Percentiles rank a stretch among this genome's conserved stretches.
These are phyloP conservation scores for Drosophila malerkotliana DNA, from an alignment of 1,140 invertebrate genomes.

Conservation along the genomic window DNA sequence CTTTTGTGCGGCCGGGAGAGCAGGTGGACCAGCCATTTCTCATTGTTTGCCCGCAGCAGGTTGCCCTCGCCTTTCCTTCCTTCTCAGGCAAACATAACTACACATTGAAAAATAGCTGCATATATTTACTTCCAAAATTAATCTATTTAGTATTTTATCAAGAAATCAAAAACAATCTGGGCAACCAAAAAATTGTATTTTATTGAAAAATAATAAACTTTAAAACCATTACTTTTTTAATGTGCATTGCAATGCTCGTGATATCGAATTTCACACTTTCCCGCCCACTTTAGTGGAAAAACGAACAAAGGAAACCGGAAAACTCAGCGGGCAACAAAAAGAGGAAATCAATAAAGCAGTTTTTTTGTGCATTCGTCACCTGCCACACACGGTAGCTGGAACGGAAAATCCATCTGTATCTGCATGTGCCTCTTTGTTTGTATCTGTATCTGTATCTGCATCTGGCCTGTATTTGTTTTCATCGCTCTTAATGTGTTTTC, in stretches of 20 bases:
- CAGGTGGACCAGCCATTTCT: slow-evolving; percentile 38
- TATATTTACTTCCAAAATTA: not conserved
- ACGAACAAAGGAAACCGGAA: slow-evolving; percentile 27
- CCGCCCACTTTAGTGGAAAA: not conserved
- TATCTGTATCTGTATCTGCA: slow-evolving; percentile 1
- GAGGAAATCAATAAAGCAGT: slow-evolving; percentile 35
- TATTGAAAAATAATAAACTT: not conserved
- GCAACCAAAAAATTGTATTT: not conserved
- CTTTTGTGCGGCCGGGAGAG: slow-evolving; percentile 23
- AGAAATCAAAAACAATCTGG: not conserved
- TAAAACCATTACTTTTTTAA: not conserved
- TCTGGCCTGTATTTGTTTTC: slow-evolving; percentile 15
- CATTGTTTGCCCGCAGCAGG: slow-evolving; percentile 42
- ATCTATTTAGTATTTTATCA: not conserved
- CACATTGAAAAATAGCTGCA: slow-evolving; percentile 1
- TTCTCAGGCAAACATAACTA: slow-evolving; percentile 5
- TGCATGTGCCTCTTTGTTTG: not conserved
- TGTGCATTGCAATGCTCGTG: slow-evolving; percentile 27
- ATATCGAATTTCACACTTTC: slow-evolving; percentile 68
- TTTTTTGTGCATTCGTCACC: slow-evolving; percentile 34
- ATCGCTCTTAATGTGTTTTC: slow-evolving; percentile 33
- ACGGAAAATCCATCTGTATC: slow-evolving; percentile 24
- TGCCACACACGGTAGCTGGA: slow-evolving; percentile 12
- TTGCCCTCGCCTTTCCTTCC: slow-evolving; percentile 3
- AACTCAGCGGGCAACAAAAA: slow-evolving; percentile 31